Evolutionary conservation across 2,888 invertebrate genomes (phyloP).

Genomic region (Mythimna pallens): DNA sequence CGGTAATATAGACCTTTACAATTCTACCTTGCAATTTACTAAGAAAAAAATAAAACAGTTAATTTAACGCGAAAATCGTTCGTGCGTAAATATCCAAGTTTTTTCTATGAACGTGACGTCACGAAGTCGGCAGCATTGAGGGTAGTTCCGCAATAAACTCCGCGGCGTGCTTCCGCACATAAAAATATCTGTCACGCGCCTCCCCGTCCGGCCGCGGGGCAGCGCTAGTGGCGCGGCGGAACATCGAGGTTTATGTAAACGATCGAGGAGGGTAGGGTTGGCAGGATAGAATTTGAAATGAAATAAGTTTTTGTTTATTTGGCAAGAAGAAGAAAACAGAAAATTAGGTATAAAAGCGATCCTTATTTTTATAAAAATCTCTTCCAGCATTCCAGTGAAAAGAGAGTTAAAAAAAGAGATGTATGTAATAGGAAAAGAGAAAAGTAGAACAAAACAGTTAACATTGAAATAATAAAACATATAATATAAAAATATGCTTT

Average conservation of each 20-base stretch:
- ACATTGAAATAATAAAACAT: too few relatives aligned
- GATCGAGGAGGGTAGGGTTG: constrained; percentile 55
- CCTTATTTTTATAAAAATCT: too few relatives aligned
- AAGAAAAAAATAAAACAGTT: neutral
- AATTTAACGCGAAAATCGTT: constrained; percentile 25
- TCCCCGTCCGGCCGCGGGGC: constrained; percentile 44
- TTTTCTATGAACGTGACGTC: constrained; percentile 57
- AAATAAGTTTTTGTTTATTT: neutral
- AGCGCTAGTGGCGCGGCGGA: constrained; percentile 56
- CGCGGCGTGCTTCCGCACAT: constrained; percentile 73
- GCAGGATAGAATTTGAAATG: neutral
- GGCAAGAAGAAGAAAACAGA: too few relatives aligned
- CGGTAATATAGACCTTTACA: neutral
- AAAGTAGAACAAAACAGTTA: too few relatives aligned
- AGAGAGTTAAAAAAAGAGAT: too few relatives aligned
- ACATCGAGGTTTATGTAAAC: constrained; percentile 64
- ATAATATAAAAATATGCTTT: too few relatives aligned
- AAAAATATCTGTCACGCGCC: constrained; percentile 76
- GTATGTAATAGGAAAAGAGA: too few relatives aligned
- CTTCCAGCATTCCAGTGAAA: too few relatives aligned
- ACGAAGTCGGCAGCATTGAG: constrained; percentile 47
- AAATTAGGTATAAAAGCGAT: too few relatives aligned
- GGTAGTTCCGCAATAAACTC: constrained; percentile 71
- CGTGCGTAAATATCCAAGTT: constrained; percentile 46
- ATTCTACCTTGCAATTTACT: neutral